These are phyloP conservation scores for Nothocercus julius DNA, from an alignment of 2,113 vertebrate genomes.

Conservation along the genomic window DNA sequence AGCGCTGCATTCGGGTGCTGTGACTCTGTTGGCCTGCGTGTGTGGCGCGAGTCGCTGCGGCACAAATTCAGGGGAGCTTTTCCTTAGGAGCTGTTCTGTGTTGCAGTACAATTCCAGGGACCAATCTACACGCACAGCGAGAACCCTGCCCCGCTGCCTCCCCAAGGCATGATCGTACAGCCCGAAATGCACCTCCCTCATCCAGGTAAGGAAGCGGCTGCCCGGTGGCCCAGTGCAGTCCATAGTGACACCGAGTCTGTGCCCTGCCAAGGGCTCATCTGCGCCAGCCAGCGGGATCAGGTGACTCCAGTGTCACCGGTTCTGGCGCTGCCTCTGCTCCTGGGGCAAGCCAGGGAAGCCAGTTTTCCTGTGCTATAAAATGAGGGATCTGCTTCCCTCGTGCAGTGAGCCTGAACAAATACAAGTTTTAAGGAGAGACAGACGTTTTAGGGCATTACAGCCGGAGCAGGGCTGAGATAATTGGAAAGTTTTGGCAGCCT, in stretches of 20 bases:
- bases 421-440: not conserved
- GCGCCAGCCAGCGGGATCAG: not conserved
- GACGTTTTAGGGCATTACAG: not conserved
- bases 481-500: not conserved
- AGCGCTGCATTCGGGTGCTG: accelerated
- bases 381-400: not conserved
- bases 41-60: not conserved
- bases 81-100: not conserved
- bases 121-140: conserved; percentile 96
- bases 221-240: accelerated
- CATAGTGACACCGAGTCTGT: accelerated
- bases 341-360: not conserved
- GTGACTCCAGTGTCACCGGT: not conserved
- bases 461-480: accelerated
- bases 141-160: conserved; percentile 88
- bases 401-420: not conserved
- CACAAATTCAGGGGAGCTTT: not conserved
- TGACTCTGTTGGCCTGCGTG: not conserved
- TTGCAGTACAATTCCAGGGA: conserved; percentile 95
- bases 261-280: not conserved
- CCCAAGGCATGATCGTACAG: conserved; percentile 97
- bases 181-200: conserved; percentile 96
- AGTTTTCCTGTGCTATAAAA: not conserved
- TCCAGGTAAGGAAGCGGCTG: conserved; percentile 76
- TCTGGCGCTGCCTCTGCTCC: not conserved